Evolutionary conservation across 2,113 vertebrate species (phyloP), one percentile per base, ranked within the genome.

Genomic region (Atlantisia rogersi): DNA sequence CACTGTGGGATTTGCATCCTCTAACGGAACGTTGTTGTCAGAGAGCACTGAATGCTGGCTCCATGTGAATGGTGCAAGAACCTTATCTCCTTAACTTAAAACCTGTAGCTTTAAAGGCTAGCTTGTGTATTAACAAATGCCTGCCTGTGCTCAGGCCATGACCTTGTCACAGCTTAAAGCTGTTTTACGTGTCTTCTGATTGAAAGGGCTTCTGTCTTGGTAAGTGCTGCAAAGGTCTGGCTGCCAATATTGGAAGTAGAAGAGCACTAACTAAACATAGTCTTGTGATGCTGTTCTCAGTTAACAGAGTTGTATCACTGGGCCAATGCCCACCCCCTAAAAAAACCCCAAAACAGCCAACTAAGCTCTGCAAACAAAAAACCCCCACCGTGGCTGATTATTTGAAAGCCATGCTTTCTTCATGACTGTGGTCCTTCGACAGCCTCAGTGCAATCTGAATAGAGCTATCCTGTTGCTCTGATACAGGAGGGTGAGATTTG

Each of bases 21-120:
- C 67, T 91, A 79, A 50, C n/a, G n/a, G n/a, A n/a, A n/a, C 15
- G 17, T 12, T 14, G 6, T 90, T 68, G 82, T 62, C 63, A 77
- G 44, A 94, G 68, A 55, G 55, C 37, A 22, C 46, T 19, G n/a
- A 79, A 46, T 63, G 91, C 42, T 83, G 79, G 42, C 48, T 94
- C 88, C 13, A 11, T 32, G 64, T 76, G 74, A 64, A 53, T 50
- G 60, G 31, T 82, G 31, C 56, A 74, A 81, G 84, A 94, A 42
- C 60, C 39, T 86, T 83, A 93, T 70, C 85, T 95, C 32, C 65
- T 81, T 90, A 90, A 83, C 46, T 85, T 93, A 68, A 96, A 79
- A 74, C 60, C 55, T 78, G 50, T 42, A 82, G 79, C 74, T 95
- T 91, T 77, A 86, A 63, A 94, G 82, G 21, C 25, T 55, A 26